These are phyloP conservation scores for Lamprotornis superbus DNA, from an alignment of 2,113 vertebrate genomes.

Conservation along the genomic window DNA sequence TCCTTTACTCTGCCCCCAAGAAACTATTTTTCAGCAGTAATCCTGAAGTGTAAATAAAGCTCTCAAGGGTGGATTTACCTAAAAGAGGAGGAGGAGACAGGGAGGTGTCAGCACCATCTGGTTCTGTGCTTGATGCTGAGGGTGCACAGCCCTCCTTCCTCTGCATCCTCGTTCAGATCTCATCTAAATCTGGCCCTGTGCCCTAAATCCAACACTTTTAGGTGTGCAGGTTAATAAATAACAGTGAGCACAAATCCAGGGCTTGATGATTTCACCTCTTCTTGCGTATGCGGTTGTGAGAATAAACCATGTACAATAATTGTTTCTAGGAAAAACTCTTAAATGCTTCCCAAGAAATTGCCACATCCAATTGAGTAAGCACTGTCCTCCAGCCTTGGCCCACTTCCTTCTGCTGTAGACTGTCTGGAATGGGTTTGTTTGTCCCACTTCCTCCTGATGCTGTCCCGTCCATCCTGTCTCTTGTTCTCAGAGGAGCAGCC, in stretches of 20 bases:
- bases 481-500: background rate
- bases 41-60: background rate
- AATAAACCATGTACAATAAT: background rate
- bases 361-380: background rate
- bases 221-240: background rate
- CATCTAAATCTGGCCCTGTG: background rate
- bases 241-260: background rate
- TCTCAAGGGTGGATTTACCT: background rate
- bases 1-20: background rate
- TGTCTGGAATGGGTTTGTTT: background rate
- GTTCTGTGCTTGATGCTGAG: background rate
- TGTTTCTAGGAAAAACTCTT: background rate
- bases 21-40: background rate
- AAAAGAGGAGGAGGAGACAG: background rate
- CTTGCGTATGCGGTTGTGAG: background rate
- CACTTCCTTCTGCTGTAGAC: background rate
- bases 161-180: background rate
- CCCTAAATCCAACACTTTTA: background rate
- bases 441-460: background rate
- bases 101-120: background rate
- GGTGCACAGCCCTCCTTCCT: background rate
- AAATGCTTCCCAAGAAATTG: background rate
- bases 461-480: background rate
- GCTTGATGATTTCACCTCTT: background rate
- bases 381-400: background rate